A percentile compares a stretch with the other conserved stretches of the same genome.
Conservation (phyloP, 2,113 vertebrate species). For the Forbesichthys agassizii region DNA sequence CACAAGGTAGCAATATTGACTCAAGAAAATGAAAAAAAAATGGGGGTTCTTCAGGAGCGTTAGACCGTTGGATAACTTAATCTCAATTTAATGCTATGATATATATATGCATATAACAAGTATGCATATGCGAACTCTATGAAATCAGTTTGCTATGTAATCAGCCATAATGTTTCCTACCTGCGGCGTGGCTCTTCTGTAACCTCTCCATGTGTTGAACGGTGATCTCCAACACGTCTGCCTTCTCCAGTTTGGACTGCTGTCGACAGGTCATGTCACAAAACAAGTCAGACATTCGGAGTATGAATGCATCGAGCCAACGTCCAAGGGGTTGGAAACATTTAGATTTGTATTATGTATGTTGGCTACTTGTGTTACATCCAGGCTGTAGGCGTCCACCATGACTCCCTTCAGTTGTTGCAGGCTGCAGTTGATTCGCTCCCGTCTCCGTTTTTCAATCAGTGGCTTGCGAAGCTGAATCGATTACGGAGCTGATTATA, state of each 20-base stretch:
- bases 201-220: slow-evolving; percentile 66
- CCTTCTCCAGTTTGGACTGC: slow-evolving; percentile 69
- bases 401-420: slow-evolving; percentile 67
- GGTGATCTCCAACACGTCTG: slow-evolving; percentile 65
- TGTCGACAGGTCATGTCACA: slow-evolving; percentile 3
- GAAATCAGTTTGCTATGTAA: background rate
- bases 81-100: background rate
- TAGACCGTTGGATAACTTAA: background rate
- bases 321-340: background rate
- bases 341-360: too few relatives aligned
- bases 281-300: background rate
- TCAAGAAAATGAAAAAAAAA: background rate
- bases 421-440: slow-evolving; percentile 64
- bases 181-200: slow-evolving; percentile 38
- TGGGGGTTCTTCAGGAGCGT: too few relatives aligned
- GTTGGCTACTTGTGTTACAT: slow-evolving; percentile 34
- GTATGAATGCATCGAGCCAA: background rate
- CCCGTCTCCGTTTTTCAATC: slow-evolving; percentile 62
- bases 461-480: slow-evolving; percentile 56
- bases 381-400: slow-evolving; percentile 66
- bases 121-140: background rate
- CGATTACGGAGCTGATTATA: background rate
- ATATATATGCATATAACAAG: background rate
- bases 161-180: slow-evolving; percentile 1
- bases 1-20: too few relatives aligned